phyloP scores from a whole-genome alignment of 2,888 invertebrate species.

The Agrilus biguttatus region DNA sequence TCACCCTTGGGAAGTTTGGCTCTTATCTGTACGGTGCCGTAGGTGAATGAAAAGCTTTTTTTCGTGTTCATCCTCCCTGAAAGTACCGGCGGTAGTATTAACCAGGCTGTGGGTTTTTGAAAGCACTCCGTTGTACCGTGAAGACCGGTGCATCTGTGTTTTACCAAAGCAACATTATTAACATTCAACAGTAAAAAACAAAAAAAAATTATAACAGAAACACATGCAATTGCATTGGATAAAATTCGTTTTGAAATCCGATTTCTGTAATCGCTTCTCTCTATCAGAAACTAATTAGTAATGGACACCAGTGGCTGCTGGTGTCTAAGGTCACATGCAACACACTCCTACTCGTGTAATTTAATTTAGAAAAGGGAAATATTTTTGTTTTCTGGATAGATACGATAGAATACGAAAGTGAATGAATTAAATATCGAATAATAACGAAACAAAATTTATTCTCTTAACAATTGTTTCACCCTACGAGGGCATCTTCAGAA shows the following conservation, averaged over 20 bases:
- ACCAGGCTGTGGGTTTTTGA: conserved; percentile 32
- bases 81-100: conserved; percentile 53
- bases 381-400: too few relatives aligned
- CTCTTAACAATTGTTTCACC: too few relatives aligned
- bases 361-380: too few relatives aligned
- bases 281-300: too few relatives aligned
- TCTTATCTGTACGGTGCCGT: conserved; percentile 51
- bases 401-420: too few relatives aligned
- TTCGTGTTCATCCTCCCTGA: conserved; percentile 49
- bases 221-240: neutral
- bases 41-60: conserved; percentile 48
- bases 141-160: conserved; percentile 30
- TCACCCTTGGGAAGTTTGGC: conserved; percentile 63
- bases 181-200: neutral
- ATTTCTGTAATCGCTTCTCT: neutral
- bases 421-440: too few relatives aligned
- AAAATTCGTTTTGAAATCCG: neutral
- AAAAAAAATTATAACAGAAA: neutral
- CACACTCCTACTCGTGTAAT: too few relatives aligned
- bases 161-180: too few relatives aligned
- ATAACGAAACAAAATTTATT: too few relatives aligned
- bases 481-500: too few relatives aligned
- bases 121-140: conserved; percentile 28
- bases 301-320: neutral
- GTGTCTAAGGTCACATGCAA: too few relatives aligned